Evolutionary conservation across 2,113 vertebrate species (phyloP).

Genomic region (Rhinogobius similis): DNA sequence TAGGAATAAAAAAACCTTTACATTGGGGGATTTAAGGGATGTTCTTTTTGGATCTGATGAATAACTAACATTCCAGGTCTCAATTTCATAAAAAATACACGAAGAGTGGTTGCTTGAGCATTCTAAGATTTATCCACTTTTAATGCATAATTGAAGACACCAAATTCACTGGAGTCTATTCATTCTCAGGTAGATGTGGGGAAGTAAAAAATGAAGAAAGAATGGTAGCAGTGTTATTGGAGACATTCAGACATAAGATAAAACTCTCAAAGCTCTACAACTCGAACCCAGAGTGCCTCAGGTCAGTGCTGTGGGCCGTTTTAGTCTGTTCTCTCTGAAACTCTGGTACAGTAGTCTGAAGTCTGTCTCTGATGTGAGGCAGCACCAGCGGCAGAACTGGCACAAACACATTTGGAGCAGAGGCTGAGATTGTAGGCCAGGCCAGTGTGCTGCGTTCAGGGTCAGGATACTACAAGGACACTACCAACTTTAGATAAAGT

Average conservation of each 20-base stretch:
- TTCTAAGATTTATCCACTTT: no score
- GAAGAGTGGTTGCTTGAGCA: no score
- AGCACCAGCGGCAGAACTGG: background rate
- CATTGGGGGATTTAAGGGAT: no score
- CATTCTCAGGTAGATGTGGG: background rate
- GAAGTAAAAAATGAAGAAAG: background rate
- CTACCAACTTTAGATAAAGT: background rate
- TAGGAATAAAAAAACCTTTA: no score
- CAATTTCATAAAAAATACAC: no score
- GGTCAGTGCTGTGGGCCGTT: conserved; percentile 1
- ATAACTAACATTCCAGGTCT: no score
- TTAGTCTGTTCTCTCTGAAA: background rate
- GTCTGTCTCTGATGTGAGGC: background rate
- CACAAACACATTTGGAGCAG: background rate
- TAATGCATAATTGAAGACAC: background rate
- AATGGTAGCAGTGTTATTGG: background rate
- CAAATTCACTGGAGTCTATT: background rate
- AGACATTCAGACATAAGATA: background rate
- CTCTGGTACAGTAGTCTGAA: background rate
- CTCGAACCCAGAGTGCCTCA: background rate
- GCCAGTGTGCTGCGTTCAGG: background rate
- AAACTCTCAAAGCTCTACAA: background rate
- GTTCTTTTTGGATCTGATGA: no score
- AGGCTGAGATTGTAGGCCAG: background rate
- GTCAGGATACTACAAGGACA: background rate